Evolutionary conservation across 2,797 vertebrate genomes (phyloP), one percentile per base, ranked within the genome.

Genomic region (Coilia nasus): DNA sequence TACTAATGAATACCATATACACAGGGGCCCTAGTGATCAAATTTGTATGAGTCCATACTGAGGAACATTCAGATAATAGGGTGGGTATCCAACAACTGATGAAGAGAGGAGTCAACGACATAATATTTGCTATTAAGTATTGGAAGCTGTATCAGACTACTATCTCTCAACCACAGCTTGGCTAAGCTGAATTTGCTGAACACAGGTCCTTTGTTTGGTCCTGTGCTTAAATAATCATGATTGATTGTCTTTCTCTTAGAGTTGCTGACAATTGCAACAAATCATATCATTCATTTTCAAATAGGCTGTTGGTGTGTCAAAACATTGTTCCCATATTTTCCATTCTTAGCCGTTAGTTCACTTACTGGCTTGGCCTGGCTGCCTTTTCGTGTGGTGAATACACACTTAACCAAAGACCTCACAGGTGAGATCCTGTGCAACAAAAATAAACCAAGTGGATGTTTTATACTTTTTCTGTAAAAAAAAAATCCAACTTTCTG

Each of bases 31-130:
- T 46, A 85, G 83, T 19, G 86, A 86, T 84, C 88, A 90, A 92
- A 93, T 94, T 93, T 92, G 88, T 83, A 92, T 93, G 90, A 91
- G 90, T 89, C 91, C 90, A 90, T 56, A 84, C 85, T 85, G 87
- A 88, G 88, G n/a, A 90, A 86, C 85, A 83, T 90, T 93, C 80
- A 89, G 88, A 35, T 25, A 71, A 71, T 35, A 35, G 25, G 15
- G 7, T 6, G 64, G 64, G 14, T 17, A 71, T 1, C 5, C 64
- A 25, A 14, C 12, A 71, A 6, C 25, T 71, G 28, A 71, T 71
- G 64, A 59, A 59, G 17, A 71, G 64, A 31, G 28, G 64, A 17
- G 14, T 71, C 64, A 71, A 25, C 15, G 28, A 71, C 57, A 59
- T 17, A 17, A 31, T 71, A 25, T 71, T 12, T 35, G 14, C 62